A percentile compares a stretch with the other conserved stretches of the same genome.
These are phyloP conservation scores for Zeuzera pyrina DNA, from an alignment of 2,888 invertebrate species.

Conservation along the genomic window DNA sequence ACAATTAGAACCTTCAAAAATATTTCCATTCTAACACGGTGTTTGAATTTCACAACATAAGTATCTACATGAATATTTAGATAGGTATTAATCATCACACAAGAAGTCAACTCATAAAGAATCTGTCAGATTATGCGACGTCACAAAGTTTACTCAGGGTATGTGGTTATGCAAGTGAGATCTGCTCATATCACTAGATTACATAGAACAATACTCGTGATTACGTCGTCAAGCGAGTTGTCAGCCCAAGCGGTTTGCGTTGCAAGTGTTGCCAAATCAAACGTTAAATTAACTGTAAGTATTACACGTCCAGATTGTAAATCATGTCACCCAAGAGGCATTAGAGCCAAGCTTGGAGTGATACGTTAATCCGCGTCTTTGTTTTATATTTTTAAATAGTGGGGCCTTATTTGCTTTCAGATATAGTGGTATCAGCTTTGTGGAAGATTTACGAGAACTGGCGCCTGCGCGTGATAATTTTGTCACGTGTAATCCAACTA, in stretches of 20 bases:
- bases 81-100: slow-evolving; percentile 45
- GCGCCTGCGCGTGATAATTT: slow-evolving; percentile 63
- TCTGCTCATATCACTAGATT: slow-evolving; percentile 62
- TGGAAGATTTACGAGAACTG: slow-evolving; percentile 65
- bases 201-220: slow-evolving; percentile 63
- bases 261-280: slow-evolving; percentile 60
- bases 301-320: slow-evolving; percentile 56
- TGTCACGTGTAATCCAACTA: slow-evolving; percentile 65
- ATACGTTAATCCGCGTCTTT: slow-evolving; percentile 69
- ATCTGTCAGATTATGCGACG: slow-evolving; percentile 58
- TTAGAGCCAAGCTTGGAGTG: slow-evolving; percentile 49
- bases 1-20: slow-evolving; percentile 23
- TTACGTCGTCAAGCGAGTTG: slow-evolving; percentile 62
- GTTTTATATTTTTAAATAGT: slow-evolving; percentile 71
- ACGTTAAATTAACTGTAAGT: slow-evolving; percentile 53
- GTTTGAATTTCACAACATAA: slow-evolving; percentile 41
- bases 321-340: slow-evolving; percentile 56
- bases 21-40: slow-evolving; percentile 31
- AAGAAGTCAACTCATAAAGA: slow-evolving; percentile 57
- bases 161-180: slow-evolving; percentile 66
- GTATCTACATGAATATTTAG: slow-evolving; percentile 45
- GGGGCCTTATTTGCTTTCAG: slow-evolving; percentile 68
- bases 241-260: slow-evolving; percentile 39
- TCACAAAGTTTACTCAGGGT: slow-evolving; percentile 51
- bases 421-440: slow-evolving; percentile 59